Conservation (phyloP, 2,888 invertebrate genomes). For the Lordiphosa fenestrarum region DNA sequence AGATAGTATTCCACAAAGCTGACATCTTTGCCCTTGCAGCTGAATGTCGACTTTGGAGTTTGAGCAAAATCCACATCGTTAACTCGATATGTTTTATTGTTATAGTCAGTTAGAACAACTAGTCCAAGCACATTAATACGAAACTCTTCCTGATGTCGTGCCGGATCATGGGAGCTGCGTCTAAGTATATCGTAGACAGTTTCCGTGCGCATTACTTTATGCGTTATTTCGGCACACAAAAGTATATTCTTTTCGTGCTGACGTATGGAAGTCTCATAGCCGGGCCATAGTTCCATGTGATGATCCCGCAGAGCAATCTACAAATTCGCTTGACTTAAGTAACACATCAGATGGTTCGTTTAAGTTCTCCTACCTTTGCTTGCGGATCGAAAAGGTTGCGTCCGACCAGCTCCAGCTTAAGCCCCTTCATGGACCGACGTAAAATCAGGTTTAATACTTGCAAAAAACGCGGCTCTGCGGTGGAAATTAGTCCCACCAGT, state of each 20-base stretch:
- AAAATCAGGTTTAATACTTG: slow-evolving; percentile 91
- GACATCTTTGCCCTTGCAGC: slow-evolving; percentile 83
- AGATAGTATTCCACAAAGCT: slow-evolving; percentile 86
- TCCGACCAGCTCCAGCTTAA: slow-evolving; percentile 86
- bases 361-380: slow-evolving; percentile 82
- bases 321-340: background rate
- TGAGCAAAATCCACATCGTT: slow-evolving; percentile 87
- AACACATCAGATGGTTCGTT: fast-evolving
- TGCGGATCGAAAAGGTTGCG: slow-evolving; percentile 87
- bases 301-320: slow-evolving; percentile 83
- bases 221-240: slow-evolving; percentile 89
- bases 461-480: slow-evolving; percentile 86
- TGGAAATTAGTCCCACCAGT: slow-evolving; percentile 84
- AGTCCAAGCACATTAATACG: slow-evolving; percentile 81
- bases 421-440: slow-evolving; percentile 82
- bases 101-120: slow-evolving; percentile 87
- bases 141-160: slow-evolving; percentile 82
- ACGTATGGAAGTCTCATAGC: slow-evolving; percentile 90
- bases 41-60: slow-evolving; percentile 84
- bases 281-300: slow-evolving; percentile 90
- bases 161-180: slow-evolving; percentile 81
- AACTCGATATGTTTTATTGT: slow-evolving; percentile 84
- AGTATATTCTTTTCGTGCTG: slow-evolving; percentile 89
- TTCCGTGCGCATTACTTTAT: slow-evolving; percentile 91
- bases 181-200: slow-evolving; percentile 85